Conservation (phyloP, 2,888 invertebrate species). For the Lasioglossum malachurum region DNA sequence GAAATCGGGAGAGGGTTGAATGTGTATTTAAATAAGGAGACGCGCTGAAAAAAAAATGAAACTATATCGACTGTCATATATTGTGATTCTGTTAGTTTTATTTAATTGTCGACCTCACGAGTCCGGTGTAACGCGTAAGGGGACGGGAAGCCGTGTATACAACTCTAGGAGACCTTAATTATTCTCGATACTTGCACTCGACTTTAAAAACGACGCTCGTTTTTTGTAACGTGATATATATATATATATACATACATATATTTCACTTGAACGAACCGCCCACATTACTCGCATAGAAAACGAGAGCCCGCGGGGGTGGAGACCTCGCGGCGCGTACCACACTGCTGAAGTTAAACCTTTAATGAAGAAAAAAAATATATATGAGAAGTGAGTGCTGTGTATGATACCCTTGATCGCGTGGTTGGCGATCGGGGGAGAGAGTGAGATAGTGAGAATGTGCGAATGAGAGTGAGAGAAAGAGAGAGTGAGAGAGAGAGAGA, state of each 20-base stretch:
- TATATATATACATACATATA: conserved; percentile 20
- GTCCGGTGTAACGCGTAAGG: conserved; percentile 30
- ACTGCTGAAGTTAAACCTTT: conserved; percentile 33
- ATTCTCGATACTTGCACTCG: conserved; percentile 59
- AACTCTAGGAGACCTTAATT: conserved; percentile 43
- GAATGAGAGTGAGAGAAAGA: neutral
- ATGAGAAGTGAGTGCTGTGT: neutral
- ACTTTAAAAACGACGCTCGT: conserved; percentile 46
- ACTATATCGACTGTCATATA: conserved; percentile 56
- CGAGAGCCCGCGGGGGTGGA: conserved; percentile 16
- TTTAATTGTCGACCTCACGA: conserved; percentile 47
- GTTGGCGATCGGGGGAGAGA: neutral
- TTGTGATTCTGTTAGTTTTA: conserved; percentile 58
- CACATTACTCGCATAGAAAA: conserved; percentile 47
- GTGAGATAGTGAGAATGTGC: neutral
- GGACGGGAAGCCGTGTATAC: conserved; percentile 38
- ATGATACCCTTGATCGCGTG: neutral
- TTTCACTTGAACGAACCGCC: conserved; percentile 61
- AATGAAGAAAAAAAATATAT: conserved; percentile 2
- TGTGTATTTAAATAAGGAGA: conserved; percentile 13
- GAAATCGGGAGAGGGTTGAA: neutral
- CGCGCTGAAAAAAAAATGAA: conserved; percentile 18
- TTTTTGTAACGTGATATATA: conserved; percentile 50
- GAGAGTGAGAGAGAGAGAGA: neutral
- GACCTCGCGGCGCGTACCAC: conserved; percentile 16